Conservation (phyloP, 2,797 vertebrate species). For the Notamacropus eugenii region DNA sequence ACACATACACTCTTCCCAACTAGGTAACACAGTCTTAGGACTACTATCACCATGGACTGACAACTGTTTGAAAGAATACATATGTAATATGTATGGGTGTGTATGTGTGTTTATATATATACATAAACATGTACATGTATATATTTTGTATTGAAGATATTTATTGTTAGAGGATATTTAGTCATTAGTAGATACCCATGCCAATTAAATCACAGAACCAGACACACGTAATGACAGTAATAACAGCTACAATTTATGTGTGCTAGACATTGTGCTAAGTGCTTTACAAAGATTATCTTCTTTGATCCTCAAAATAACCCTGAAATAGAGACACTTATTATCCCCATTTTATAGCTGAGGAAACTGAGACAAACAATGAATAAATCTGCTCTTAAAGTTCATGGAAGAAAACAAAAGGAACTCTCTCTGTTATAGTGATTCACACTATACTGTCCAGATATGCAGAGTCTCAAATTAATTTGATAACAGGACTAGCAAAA, state of each 20-base stretch:
- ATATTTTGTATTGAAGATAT: background rate
- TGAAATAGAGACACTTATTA: background rate
- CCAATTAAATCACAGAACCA: background rate
- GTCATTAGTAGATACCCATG: background rate
- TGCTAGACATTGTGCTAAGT: background rate
- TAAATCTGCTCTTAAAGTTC: background rate
- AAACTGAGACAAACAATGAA: background rate
- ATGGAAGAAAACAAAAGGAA: background rate
- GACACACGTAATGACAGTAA: background rate
- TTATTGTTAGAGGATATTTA: background rate
- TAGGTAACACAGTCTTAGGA: background rate
- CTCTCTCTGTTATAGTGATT: background rate
- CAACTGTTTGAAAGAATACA: background rate
- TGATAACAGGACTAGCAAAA: background rate
- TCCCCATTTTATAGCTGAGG: background rate
- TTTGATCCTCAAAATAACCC: background rate
- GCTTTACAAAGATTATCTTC: background rate
- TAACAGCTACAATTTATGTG: background rate
- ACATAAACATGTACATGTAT: background rate
- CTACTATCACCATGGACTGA: background rate
- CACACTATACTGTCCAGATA: background rate
- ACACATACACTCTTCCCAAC: background rate
- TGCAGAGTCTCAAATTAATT: background rate
- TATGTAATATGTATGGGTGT: background rate
- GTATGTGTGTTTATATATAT: background rate